Conservation (phyloP, 2,888 invertebrate species). For the Plagiodera versicolora region DNA sequence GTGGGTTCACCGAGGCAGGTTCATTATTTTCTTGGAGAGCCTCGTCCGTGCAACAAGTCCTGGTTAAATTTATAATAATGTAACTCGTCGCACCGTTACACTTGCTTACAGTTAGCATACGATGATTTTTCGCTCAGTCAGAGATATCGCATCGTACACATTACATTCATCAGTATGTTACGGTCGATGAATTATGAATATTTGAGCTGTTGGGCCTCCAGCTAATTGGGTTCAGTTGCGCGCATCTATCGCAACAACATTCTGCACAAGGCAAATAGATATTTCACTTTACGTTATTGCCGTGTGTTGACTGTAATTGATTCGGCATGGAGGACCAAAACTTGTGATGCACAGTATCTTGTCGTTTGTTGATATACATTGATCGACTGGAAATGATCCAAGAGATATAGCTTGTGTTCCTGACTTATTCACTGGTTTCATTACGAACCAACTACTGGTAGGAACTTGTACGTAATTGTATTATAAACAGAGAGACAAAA, state of each 20-base stretch:
- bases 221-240: neutral
- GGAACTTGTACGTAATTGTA: no score
- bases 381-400: no score
- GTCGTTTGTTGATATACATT: no score
- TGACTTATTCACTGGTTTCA: no score
- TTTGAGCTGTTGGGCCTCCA: neutral
- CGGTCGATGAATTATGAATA: slow-evolving; percentile 15
- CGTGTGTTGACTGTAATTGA: no score
- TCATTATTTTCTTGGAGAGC: slow-evolving; percentile 2
- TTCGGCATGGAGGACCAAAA: no score
- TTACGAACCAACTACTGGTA: no score
- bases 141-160: slow-evolving; percentile 20
- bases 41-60: neutral
- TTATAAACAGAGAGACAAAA: no score
- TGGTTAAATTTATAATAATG: slow-evolving; percentile 14
- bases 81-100: slow-evolving; percentile 15
- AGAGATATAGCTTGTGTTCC: no score
- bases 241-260: neutral
- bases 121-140: slow-evolving; percentile 30
- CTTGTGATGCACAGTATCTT: no score
- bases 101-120: slow-evolving; percentile 21
- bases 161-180: slow-evolving; percentile 20
- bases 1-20: neutral
- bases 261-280: neutral
- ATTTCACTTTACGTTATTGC: no score